A percentile compares a stretch with the other conserved stretches of the same genome.
These are phyloP conservation scores for Oryzaephilus surinamensis DNA, from an alignment of 1,140 invertebrate species.

Conservation along the genomic window DNA sequence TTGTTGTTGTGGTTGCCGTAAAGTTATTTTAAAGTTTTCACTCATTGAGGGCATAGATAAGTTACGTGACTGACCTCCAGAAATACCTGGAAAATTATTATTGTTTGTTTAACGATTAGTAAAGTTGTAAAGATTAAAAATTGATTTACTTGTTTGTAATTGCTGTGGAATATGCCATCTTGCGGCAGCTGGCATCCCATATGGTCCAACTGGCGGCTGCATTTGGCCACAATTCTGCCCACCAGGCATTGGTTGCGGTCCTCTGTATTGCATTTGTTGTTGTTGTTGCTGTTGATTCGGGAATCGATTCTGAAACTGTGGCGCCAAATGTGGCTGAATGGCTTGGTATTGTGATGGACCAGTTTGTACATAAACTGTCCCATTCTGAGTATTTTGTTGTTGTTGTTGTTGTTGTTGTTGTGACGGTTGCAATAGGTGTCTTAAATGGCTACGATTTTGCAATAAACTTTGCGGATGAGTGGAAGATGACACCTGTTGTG, in stretches of 20 bases:
- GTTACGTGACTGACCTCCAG: slow-evolving; percentile 10
- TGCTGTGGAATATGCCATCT: slow-evolving; percentile 60
- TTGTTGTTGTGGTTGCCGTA: slow-evolving; percentile 40
- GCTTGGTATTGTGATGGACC: slow-evolving; percentile 34
- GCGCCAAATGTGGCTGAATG: slow-evolving; percentile 29
- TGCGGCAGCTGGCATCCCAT: too few species aligned
- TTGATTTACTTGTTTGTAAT: slow-evolving; percentile 28
- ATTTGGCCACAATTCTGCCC: not conserved
- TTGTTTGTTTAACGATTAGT: slow-evolving; percentile 16
- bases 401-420: slow-evolving; percentile 4
- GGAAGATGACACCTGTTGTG: slow-evolving; percentile 32
- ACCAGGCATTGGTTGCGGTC: slow-evolving; percentile 3
- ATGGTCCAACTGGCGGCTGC: not conserved
- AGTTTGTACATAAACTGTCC: slow-evolving; percentile 33
- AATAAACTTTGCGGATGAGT: slow-evolving; percentile 35
- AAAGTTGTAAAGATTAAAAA: slow-evolving; percentile 5
- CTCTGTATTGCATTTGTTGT: slow-evolving; percentile 3
- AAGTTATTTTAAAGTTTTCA: slow-evolving; percentile 49
- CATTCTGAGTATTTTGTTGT: slow-evolving; percentile 12
- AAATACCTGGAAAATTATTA: not conserved
- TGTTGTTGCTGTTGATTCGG: slow-evolving; percentile 15
- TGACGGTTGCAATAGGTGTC: slow-evolving; percentile 29
- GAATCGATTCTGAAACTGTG: slow-evolving; percentile 30
- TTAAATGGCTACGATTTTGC: slow-evolving; percentile 28
- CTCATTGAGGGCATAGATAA: slow-evolving; percentile 26